Base-by-base conservation (phyloP, 53 echinoderm and acorn worm species). In the Antedon mediterranea region DNA sequence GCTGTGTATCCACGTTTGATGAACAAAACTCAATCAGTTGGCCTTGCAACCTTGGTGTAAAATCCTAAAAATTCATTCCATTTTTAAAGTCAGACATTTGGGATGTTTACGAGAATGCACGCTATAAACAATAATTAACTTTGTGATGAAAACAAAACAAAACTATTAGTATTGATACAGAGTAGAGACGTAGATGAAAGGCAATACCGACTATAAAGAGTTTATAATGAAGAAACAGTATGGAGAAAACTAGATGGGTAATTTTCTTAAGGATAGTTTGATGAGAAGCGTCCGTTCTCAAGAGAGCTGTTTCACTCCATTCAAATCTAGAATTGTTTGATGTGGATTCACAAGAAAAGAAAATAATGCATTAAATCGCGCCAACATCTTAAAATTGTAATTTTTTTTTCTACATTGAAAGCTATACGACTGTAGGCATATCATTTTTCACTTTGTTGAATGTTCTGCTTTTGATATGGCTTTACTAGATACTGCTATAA, bases 221-320 rank as follows among this genome's bases (percentile, higher is more conserved):
- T 57, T 57, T 57, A 57, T 57, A 57, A 57, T 57, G 57, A 57
- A 57, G 57, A 57, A 57, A 57, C 57, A 57, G 57, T 57, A 57
- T 57, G 57, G 57, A 57, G 57, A 57, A 57, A 57, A 8, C 23
- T 57, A 23, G 57, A 57, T 57, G 57, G 57, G 57, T 57, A 57
- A 57, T 57, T 57, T 57, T 57, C 57, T 57, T 57, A 57, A 57
- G 57, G 57, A 57, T 57, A 18, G 23, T 57, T 57, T 57, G 57
- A 57, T 57, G 57, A 57, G 57, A 13, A 18, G 9, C 15, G 23
- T 23, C 3, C 9, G 9, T 57, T 57, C 57, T 57, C 57, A 1
- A 23, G 57, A 57, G 57, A 57, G 57, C 57, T 57, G 23, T 57
- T 57, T 26, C 57, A 57, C 20, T 57, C 15, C 14, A 6, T 13